Evolutionary conservation across 1,140 invertebrate genomes (phyloP).

Genomic region (Vanessa tameamea): DNA sequence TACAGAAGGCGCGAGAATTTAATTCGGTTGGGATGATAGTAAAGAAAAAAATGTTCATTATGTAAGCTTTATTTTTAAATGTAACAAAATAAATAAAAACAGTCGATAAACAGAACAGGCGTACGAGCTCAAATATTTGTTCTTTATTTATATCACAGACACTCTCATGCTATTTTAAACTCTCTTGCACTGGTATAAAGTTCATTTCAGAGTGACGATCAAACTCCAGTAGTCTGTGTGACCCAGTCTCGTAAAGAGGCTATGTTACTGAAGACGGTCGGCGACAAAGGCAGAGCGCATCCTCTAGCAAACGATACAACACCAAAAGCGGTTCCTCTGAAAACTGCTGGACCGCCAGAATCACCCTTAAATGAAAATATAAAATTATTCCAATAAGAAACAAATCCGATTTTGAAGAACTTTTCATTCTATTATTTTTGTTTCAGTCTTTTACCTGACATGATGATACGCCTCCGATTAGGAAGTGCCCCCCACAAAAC

Average conservation of each 20-base stretch:
- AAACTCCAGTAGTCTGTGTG: constrained; percentile 70
- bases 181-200: constrained; percentile 27
- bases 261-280: constrained; percentile 75
- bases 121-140: constrained; percentile 37
- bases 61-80: constrained; percentile 47
- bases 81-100: constrained; percentile 45
- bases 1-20: not conserved
- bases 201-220: constrained; percentile 28
- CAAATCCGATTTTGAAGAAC: not conserved
- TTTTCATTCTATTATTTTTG: not conserved
- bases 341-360: constrained; percentile 74
- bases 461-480: constrained; percentile 74
- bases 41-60: constrained; percentile 39
- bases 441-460: constrained; percentile 63
- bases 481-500: constrained; percentile 77
- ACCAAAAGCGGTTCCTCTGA: constrained; percentile 68
- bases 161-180: constrained; percentile 32
- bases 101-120: constrained; percentile 39
- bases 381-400: constrained; percentile 1
- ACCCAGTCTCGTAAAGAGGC: constrained; percentile 71
- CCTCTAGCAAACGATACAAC: constrained; percentile 74
- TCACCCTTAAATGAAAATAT: constrained; percentile 58
- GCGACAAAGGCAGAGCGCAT: constrained; percentile 71
- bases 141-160: constrained; percentile 60
- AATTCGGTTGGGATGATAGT: not conserved